Percentiles rank a stretch among this genome's conserved stretches.
Evolutionary conservation across 2,888 invertebrate species (phyloP).

Genomic region (Balanococcus diminutus): DNA sequence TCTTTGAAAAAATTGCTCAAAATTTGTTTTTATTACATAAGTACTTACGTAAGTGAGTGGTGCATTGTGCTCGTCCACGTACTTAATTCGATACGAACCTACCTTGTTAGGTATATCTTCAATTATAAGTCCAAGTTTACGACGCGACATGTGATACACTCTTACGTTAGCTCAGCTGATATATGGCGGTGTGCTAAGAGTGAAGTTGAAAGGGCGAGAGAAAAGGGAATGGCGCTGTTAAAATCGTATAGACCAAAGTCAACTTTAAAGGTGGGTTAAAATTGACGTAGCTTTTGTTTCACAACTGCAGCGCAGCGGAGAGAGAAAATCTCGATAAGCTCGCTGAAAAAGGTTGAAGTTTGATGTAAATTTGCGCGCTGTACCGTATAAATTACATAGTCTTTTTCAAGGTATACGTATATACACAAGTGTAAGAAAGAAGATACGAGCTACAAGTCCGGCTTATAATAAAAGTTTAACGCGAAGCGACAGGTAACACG

Average conservation of each 20-base stretch:
- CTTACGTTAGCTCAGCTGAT: neutral
- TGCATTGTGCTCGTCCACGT: no score
- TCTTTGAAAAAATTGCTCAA: no score
- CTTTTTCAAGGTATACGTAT: neutral
- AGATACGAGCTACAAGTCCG: neutral
- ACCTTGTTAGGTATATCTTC: neutral
- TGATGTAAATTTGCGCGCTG: neutral
- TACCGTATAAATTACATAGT: neutral
- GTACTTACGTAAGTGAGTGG: no score
- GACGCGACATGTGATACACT: neutral
- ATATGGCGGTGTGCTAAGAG: neutral
- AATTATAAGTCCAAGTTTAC: neutral
- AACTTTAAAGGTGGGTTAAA: constrained; percentile 4
- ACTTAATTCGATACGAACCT: no score
- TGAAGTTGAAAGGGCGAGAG: neutral
- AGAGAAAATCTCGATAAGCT: constrained; percentile 9
- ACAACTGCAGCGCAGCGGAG: no score
- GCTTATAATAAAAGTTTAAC: neutral
- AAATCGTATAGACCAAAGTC: constrained; percentile 1
- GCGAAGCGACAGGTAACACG: neutral
- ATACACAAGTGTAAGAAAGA: neutral
- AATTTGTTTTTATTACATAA: no score
- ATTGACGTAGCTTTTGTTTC: constrained; percentile 15
- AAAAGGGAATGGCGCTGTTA: neutral
- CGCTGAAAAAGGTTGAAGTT: constrained; percentile 2